phyloP scores from a whole-genome alignment of 2,113 vertebrate genomes.

The Zootoca vivipara region DNA sequence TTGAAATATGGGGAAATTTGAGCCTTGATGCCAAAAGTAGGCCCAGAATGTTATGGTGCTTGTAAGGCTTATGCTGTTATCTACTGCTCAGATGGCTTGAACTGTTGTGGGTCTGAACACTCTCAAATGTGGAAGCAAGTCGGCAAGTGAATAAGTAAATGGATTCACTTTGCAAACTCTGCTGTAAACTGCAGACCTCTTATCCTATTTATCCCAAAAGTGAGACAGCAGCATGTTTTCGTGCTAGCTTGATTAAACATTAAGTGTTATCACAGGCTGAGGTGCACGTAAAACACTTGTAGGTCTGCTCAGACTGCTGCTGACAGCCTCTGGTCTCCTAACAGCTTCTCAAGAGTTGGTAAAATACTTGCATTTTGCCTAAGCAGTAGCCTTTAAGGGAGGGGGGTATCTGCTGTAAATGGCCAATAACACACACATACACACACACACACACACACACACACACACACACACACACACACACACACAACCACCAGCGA shows the following conservation, averaged over 20 bases:
- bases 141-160: background rate
- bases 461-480: background rate
- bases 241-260: conserved; percentile 13
- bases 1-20: background rate
- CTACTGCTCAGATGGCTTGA: background rate
- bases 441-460: background rate
- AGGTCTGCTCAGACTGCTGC: background rate
- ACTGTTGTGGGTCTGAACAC: background rate
- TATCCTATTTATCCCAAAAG: background rate
- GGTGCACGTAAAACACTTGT: background rate
- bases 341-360: background rate
- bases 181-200: background rate
- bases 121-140: background rate
- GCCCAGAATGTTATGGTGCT: background rate
- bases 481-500: background rate
- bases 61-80: background rate
- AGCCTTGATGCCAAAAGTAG: background rate
- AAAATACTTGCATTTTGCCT: background rate
- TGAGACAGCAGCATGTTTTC: background rate
- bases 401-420: background rate
- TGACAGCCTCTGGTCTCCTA: background rate
- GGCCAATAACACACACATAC: background rate
- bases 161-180: background rate
- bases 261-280: background rate
- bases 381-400: background rate